phyloP scores from a whole-genome alignment of 2,797 vertebrate genomes.

The Gila robusta region DNA sequence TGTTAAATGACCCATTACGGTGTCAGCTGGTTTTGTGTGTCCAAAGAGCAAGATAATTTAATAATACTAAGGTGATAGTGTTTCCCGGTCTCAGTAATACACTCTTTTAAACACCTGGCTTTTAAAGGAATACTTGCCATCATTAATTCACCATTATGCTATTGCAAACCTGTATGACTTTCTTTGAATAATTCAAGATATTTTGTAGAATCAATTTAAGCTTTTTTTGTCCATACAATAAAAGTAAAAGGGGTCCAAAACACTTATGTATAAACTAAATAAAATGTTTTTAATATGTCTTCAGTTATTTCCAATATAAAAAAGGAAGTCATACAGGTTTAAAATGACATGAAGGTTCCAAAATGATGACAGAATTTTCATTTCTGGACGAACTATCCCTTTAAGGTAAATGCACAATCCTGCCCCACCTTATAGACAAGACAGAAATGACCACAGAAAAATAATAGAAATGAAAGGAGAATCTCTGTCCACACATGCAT shows the following conservation, averaged over 20 bases:
- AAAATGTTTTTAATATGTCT: neutral
- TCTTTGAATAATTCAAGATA: neutral
- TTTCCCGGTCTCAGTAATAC: neutral
- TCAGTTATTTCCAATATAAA: neutral
- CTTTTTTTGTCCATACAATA: neutral
- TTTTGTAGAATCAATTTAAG: neutral
- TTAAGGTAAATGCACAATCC: neutral
- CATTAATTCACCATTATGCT: neutral
- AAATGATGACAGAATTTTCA: neutral
- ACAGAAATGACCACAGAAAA: neutral
- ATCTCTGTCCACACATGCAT: neutral
- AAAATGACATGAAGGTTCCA: neutral
- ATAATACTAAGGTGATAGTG: conserved; percentile 5
- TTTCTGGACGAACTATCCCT: neutral
- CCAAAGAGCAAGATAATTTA: conserved; percentile 19
- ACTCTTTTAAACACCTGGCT: conserved; percentile 6
- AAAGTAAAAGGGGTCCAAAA: neutral
- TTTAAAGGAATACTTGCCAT: neutral
- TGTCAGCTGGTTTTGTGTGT: conserved; percentile 11
- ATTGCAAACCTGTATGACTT: neutral
- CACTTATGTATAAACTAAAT: no score
- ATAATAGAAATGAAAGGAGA: neutral
- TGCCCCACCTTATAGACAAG: neutral
- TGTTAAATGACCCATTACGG: conserved; percentile 29
- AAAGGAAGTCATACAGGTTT: neutral